phyloP scores from a whole-genome alignment of 2,797 vertebrate species.

The Eulemur albifrons region DNA sequence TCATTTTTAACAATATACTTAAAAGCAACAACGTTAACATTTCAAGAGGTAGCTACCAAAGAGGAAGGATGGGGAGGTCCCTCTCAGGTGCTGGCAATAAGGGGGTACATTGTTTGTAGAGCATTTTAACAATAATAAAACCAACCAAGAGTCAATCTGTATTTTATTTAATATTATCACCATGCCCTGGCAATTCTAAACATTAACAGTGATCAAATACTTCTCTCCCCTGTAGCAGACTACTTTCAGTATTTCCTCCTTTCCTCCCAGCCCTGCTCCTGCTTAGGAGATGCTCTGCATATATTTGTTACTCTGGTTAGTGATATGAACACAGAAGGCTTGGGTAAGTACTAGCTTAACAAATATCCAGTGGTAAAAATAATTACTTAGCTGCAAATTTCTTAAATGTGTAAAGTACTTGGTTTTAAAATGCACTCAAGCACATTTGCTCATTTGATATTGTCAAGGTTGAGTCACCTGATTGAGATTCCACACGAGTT shows the following conservation, averaged over 20 bases:
- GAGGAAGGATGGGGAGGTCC: not conserved
- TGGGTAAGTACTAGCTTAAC: not conserved
- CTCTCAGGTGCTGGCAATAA: not conserved
- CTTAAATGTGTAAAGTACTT: not conserved
- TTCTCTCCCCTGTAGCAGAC: not conserved
- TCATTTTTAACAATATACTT: not conserved
- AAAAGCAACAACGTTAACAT: not conserved
- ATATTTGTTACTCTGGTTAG: not conserved
- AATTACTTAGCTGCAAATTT: not conserved
- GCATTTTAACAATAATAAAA: not conserved
- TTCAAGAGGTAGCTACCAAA: not conserved
- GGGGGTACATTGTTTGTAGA: not conserved
- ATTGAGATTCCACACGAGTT: conserved; percentile 29
- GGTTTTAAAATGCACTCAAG: not conserved
- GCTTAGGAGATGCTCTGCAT: not conserved
- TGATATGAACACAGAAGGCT: not conserved
- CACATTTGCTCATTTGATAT: not conserved
- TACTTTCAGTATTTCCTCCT: not conserved
- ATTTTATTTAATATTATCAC: not conserved
- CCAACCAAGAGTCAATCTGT: not conserved
- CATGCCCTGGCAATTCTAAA: not conserved
- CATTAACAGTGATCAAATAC: not conserved
- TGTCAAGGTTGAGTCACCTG: conserved; percentile 4
- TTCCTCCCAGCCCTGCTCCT: not conserved
- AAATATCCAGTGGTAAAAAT: not conserved